A percentile compares a stretch with the other conserved stretches of the same genome.
Conservation (phyloP, 2,113 vertebrate species). For the Circaetus gallicus region DNA sequence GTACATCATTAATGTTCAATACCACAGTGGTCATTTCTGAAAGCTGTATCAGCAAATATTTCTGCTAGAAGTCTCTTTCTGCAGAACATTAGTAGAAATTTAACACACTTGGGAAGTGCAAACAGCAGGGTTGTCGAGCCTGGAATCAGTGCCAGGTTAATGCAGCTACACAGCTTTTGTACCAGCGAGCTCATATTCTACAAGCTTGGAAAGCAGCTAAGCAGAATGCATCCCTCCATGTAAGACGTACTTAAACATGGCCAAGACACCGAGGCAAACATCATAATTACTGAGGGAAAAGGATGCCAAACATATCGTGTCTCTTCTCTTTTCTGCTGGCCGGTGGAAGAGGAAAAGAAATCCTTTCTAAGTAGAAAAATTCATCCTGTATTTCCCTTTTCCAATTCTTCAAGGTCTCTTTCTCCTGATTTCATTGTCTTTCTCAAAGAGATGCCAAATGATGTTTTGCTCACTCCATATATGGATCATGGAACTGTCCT, state of each 20-base stretch:
- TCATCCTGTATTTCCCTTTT: background rate
- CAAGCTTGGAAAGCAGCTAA: background rate
- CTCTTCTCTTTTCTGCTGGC: background rate
- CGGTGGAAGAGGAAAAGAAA: background rate
- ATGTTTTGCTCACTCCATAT: background rate
- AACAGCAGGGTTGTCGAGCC: background rate
- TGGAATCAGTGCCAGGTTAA: slow-evolving; percentile 8
- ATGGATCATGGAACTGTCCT: background rate
- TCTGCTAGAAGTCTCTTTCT: slow-evolving; percentile 1
- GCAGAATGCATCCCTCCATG: background rate
- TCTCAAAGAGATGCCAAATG: background rate
- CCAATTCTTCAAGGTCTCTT: background rate
- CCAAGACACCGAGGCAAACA: background rate
- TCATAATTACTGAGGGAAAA: background rate
- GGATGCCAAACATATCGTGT: background rate
- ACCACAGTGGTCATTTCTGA: background rate
- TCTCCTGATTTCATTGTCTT: background rate
- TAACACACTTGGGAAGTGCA: slow-evolving; percentile 13
- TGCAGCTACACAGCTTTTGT: background rate
- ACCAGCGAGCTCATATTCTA: background rate
- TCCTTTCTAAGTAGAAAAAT: background rate
- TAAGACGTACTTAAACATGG: background rate
- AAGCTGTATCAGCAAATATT: slow-evolving; percentile 29
- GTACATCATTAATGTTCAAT: background rate
- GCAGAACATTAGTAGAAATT: slow-evolving; percentile 13